These are phyloP conservation scores for Dasypogon diadema DNA, from an alignment of 2,888 invertebrate genomes.

Conservation along the genomic window DNA sequence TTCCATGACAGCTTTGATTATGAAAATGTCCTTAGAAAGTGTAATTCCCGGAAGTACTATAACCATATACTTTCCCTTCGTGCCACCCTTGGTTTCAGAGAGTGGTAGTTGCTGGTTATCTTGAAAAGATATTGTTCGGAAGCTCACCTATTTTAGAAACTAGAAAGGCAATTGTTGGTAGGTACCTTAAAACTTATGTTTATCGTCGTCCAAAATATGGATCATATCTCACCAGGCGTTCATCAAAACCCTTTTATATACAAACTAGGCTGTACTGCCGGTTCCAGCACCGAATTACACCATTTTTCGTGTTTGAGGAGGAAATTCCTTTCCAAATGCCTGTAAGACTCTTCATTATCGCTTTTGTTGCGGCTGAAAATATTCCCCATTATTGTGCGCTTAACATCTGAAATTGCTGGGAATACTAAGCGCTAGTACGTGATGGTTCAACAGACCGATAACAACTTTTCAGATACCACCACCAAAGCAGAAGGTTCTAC, in stretches of 20 bases:
- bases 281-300: background rate
- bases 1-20: background rate
- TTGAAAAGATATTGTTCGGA: no score
- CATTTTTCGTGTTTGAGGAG: background rate
- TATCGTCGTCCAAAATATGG: background rate
- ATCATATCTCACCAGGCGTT: background rate
- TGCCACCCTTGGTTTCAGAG: no score
- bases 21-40: background rate
- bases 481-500: background rate
- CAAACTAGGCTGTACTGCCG: background rate
- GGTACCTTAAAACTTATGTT: background rate
- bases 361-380: constrained; percentile 1
- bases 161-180: no score
- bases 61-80: no score
- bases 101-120: no score
- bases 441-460: background rate
- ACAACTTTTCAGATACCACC: background rate
- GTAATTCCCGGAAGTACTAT: no score
- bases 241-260: constrained; percentile 7
- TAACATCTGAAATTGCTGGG: background rate
- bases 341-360: constrained; percentile 7
- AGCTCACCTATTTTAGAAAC: no score
- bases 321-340: constrained; percentile 1
- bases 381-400: constrained; percentile 2
- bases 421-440: constrained; percentile 9